A percentile compares a stretch with the other conserved stretches of the same genome.
Evolutionary conservation across 2,797 vertebrate genomes (phyloP).

Genomic region (Cynodonichthys magdalenae): DNA sequence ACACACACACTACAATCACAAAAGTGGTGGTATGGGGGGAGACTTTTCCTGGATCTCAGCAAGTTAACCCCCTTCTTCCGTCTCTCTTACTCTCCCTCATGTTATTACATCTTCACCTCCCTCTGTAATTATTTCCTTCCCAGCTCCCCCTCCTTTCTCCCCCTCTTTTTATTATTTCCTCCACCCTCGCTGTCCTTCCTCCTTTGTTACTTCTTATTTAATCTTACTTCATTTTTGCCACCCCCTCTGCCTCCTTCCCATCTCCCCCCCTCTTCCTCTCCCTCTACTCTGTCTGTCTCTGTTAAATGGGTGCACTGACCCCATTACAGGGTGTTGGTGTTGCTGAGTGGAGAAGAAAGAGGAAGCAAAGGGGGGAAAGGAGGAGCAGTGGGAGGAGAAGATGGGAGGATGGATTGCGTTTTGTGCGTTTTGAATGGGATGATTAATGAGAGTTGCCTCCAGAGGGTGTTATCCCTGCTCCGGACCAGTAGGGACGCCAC

Average conservation of each 20-base stretch:
- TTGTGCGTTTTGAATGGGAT: constrained; percentile 69
- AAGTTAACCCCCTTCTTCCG: constrained; percentile 1
- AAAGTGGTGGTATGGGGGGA: constrained; percentile 20
- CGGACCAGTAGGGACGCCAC: constrained; percentile 70
- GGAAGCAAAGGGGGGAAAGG: constrained; percentile 52
- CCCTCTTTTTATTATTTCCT: constrained; percentile 56
- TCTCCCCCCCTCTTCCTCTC: constrained; percentile 27
- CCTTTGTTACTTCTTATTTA: constrained; percentile 74
- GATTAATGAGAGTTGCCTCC: constrained; percentile 76
- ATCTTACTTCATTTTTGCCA: constrained; percentile 63
- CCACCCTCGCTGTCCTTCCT: constrained; percentile 51
- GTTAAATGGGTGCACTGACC: constrained; percentile 81
- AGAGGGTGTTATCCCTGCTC: constrained; percentile 73
- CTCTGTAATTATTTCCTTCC: constrained; percentile 70
- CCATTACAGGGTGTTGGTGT: constrained; percentile 69
- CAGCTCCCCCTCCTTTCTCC: constrained; percentile 23
- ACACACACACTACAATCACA: constrained; percentile 40
- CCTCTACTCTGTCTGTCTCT: constrained; percentile 59
- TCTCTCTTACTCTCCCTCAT: constrained; percentile 28
- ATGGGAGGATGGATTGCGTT: constrained; percentile 66
- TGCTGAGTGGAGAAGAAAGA: constrained; percentile 49
- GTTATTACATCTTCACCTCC: constrained; percentile 60
- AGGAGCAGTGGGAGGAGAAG: constrained; percentile 69
- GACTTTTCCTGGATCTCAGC: constrained; percentile 52
- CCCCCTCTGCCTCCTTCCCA: background rate